These are phyloP conservation scores for Zophobas morio DNA, from an alignment of 1,140 invertebrate species.

Conservation along the genomic window DNA sequence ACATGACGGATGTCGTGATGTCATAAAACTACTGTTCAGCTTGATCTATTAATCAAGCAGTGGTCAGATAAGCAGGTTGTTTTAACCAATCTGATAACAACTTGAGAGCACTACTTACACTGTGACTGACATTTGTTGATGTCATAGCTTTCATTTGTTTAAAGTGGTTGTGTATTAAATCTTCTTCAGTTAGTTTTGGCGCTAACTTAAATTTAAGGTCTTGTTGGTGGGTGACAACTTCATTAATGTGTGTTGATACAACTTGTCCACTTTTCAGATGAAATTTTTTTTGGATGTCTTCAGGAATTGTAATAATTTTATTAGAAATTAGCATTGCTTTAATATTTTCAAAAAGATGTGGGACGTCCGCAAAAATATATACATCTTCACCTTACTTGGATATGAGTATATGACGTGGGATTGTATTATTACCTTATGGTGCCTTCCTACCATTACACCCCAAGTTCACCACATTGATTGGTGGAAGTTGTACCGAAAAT, in stretches of 20 bases:
- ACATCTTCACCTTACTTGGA: not conserved
- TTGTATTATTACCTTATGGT: not conserved
- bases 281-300: not conserved
- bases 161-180: not conserved
- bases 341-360: slow-evolving; percentile 16
- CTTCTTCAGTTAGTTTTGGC: not conserved
- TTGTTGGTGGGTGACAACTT: not conserved
- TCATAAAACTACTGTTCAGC: not conserved
- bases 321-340: slow-evolving; percentile 1
- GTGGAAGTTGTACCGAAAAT: slow-evolving; percentile 5
- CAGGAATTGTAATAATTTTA: slow-evolving; percentile 14
- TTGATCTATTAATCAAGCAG: not conserved
- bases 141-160: not conserved
- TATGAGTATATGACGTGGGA: not conserved
- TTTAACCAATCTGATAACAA: not conserved
- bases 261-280: too few relatives aligned
- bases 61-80: not conserved
- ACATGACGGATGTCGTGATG: not conserved
- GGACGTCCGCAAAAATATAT: not conserved
- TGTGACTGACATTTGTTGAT: not conserved
- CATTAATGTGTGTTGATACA: not conserved
- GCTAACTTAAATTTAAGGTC: not conserved
- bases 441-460: not conserved
- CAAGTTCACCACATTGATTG: not conserved
- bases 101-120: not conserved